Evolutionary conservation across 2,113 vertebrate genomes (phyloP).

Genomic region (Brachyhypopomus gauderio): DNA sequence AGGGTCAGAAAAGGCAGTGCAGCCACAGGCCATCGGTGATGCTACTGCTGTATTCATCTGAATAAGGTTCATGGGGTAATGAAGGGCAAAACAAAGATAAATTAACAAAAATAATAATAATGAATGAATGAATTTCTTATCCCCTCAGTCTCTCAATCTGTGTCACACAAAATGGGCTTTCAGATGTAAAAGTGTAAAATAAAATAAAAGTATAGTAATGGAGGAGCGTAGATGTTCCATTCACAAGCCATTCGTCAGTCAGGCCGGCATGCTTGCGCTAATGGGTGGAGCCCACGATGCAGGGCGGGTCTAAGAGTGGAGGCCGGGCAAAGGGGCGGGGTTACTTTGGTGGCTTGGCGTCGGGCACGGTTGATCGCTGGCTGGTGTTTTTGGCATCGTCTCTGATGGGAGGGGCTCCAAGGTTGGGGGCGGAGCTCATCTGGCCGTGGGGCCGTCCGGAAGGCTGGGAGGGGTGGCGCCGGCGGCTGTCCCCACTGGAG

Average conservation of each 20-base stretch:
- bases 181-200: conserved; percentile 24
- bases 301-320: conserved; percentile 20
- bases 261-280: conserved; percentile 48
- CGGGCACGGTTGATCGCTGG: conserved; percentile 66
- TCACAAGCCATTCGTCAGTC: conserved; percentile 18
- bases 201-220: conserved; percentile 36
- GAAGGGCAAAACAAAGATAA: not conserved
- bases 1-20: conserved; percentile 12
- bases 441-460: conserved; percentile 79
- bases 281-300: conserved; percentile 37
- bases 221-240: conserved; percentile 40
- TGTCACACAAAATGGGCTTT: not conserved
- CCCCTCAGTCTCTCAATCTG: conserved; percentile 47
- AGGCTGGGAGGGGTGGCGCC: conserved; percentile 87
- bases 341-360: conserved; percentile 69
- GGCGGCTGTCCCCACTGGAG: conserved; percentile 83
- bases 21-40: not conserved
- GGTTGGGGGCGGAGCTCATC: conserved; percentile 65
- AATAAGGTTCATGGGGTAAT: not conserved
- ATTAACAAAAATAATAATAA: conserved; percentile 21
- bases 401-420: conserved; percentile 66
- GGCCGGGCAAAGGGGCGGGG: conserved; percentile 54
- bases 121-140: conserved; percentile 45
- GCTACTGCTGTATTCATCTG: not conserved
- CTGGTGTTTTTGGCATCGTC: conserved; percentile 85